phyloP scores from a whole-genome alignment of 2,888 invertebrate genomes.

The Smittia aterrima region DNA sequence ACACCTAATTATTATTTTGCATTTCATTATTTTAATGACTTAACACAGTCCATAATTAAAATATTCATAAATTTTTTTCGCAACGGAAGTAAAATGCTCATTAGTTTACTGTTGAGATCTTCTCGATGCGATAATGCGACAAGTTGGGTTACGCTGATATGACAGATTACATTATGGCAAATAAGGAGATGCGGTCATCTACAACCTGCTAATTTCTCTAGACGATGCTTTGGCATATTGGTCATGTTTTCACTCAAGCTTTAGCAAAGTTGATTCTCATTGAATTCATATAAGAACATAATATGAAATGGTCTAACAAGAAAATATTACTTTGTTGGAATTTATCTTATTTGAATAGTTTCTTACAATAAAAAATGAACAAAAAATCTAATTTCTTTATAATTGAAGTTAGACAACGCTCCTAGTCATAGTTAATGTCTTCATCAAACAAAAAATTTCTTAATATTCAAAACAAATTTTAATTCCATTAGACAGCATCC shows the following conservation, averaged over 20 bases:
- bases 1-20: constrained; percentile 32
- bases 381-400: not conserved
- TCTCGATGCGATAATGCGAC: not conserved
- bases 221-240: not conserved
- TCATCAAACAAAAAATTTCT: constrained; percentile 7
- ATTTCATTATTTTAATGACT: constrained; percentile 32
- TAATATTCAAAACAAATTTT: constrained; percentile 17
- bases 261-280: not conserved
- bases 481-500: not conserved
- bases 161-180: constrained; percentile 38
- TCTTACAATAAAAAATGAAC: too few relatives aligned
- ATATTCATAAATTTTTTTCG: not conserved
- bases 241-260: not conserved
- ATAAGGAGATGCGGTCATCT: constrained; percentile 19
- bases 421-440: constrained; percentile 24
- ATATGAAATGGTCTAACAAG: not conserved
- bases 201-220: not conserved
- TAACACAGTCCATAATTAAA: constrained; percentile 29
- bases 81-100: constrained; percentile 40
- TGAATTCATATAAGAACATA: not conserved
- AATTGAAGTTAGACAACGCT: not conserved
- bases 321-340: too few relatives aligned
- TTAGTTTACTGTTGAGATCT: constrained; percentile 27
- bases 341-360: too few relatives aligned
- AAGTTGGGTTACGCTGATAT: not conserved